Percentiles rank a stretch among this genome's conserved stretches.
Evolutionary conservation across 2,797 vertebrate species (phyloP).

Genomic region (Ataeniobius toweri): DNA sequence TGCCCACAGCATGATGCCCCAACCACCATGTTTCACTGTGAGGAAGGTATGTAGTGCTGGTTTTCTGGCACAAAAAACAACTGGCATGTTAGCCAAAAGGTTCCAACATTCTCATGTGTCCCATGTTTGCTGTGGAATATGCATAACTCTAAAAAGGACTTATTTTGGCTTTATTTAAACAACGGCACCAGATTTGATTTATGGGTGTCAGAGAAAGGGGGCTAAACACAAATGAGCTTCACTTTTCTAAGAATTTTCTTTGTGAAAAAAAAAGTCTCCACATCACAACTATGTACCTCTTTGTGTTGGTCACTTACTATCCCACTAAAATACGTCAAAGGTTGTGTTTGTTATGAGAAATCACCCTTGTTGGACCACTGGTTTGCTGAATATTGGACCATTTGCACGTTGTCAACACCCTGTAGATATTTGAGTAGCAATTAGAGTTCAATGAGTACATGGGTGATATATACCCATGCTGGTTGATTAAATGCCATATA

Average conservation of each 20-base stretch:
- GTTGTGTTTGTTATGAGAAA: neutral
- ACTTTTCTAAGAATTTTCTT: neutral
- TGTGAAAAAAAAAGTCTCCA: neutral
- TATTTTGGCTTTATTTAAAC: too few species aligned
- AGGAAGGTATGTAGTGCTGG: neutral
- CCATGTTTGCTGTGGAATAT: neutral
- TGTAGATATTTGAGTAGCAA: neutral
- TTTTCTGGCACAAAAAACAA: too few species aligned
- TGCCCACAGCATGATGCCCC: neutral
- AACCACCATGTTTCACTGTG: neutral
- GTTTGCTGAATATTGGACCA: too few species aligned
- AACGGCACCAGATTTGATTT: too few species aligned
- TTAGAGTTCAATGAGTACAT: neutral
- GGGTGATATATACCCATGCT: neutral
- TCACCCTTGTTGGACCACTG: too few species aligned
- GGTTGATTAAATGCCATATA: neutral
- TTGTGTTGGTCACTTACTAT: neutral
- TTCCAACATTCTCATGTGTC: neutral
- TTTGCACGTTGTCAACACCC: neutral
- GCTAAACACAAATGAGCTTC: neutral
- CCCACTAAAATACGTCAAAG: neutral
- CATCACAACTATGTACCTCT: neutral
- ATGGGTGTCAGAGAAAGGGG: too few species aligned
- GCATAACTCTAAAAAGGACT: too few species aligned
- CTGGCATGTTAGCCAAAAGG: neutral